A percentile compares a stretch with the other conserved stretches of the same genome.
phyloP scores from a whole-genome alignment of 2,113 vertebrate genomes.

The Grammatotria lemairii region DNA sequence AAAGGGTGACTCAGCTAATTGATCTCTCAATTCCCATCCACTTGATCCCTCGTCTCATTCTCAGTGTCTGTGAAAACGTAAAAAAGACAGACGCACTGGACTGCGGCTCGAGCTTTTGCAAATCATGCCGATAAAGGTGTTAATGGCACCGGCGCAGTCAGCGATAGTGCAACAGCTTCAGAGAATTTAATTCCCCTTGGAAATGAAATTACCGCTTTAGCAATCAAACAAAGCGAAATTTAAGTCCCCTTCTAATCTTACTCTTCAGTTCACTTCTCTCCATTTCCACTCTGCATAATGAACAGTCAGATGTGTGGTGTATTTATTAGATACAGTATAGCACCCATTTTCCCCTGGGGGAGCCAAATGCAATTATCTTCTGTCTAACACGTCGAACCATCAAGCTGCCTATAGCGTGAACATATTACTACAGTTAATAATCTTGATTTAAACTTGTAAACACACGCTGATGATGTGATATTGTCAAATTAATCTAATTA shows the following conservation, averaged over 20 bases:
- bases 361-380: conserved; percentile 23
- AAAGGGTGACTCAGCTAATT: conserved; percentile 37
- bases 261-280: background rate
- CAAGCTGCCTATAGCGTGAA: background rate
- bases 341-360: background rate
- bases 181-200: background rate
- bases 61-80: background rate
- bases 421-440: background rate
- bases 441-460: background rate
- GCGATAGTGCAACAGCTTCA: background rate
- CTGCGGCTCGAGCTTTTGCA: background rate
- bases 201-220: conserved; percentile 3
- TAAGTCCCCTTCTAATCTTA: background rate
- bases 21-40: conserved; percentile 24
- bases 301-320: background rate
- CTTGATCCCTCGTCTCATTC: conserved; percentile 6
- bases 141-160: background rate
- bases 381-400: background rate
- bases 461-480: background rate
- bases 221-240: conserved; percentile 28
- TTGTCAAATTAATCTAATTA: background rate
- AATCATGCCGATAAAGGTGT: conserved; percentile 19
- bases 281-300: background rate
- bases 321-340: background rate
- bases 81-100: background rate